phyloP scores from a whole-genome alignment of 2,113 vertebrate genomes.

The Pontoporia blainvillei region DNA sequence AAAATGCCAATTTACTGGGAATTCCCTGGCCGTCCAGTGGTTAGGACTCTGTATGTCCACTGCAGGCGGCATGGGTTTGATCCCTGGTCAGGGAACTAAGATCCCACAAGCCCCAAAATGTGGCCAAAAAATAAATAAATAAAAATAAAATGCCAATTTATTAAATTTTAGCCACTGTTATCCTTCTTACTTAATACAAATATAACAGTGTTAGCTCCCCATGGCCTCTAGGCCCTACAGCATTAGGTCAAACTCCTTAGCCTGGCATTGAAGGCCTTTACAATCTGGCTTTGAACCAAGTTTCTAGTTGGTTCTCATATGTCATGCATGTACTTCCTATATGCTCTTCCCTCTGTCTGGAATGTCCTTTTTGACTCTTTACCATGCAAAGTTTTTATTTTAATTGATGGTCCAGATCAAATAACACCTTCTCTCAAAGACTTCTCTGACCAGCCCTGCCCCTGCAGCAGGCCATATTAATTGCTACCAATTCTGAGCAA shows the following conservation, averaged over 20 bases:
- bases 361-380: not conserved
- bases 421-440: not conserved
- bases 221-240: not conserved
- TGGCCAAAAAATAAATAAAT: not conserved
- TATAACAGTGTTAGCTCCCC: not conserved
- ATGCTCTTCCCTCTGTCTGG: not conserved
- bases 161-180: not conserved
- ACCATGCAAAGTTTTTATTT: not conserved
- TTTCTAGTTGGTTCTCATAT: not conserved
- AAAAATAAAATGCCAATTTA: not conserved
- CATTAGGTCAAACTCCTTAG: not conserved
- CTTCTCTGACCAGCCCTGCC: not conserved
- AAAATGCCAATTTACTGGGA: not conserved
- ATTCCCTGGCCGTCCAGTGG: not conserved
- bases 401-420: not conserved
- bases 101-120: not conserved
- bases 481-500: not conserved
- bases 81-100: not conserved
- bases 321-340: not conserved
- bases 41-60: not conserved
- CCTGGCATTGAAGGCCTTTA: not conserved
- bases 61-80: not conserved
- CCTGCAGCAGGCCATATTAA: not conserved
- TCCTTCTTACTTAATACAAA: not conserved
- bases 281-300: not conserved